Evolutionary conservation across 2,113 vertebrate species (phyloP), one percentile per base, ranked within the genome.

Genomic region (Prionailurus bengalensis): DNA sequence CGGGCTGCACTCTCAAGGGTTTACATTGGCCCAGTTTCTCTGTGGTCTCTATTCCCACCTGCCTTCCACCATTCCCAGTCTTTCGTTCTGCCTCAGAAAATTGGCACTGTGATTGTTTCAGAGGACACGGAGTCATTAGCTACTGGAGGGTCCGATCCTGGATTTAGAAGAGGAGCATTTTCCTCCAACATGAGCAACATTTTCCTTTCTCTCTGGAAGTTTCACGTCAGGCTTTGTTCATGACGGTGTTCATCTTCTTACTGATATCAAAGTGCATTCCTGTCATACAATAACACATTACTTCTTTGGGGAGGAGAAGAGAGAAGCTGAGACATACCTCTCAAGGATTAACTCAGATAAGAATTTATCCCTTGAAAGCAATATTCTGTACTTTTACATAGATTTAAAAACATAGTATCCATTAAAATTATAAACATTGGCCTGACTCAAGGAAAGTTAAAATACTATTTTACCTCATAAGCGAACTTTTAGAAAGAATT

Each of bases 71-170:
- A 10, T 79, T 96, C 89, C 33, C 51, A 11, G 29, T 55, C 39
- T 94, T 92, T 53, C 45, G 33, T 91, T 71, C n/a, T 73, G 83
- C 11, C 70, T 93, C 58, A 61, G 48, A 87, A 53, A 93, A 94
- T 39, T 21, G 19, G 7, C 21, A 23, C 25, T 36, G 15, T 63
- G 53, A 27, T 29, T 85, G 15, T 95, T 73, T 94, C 51, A 45
- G 36, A 87, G 74, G 61, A 14, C 45, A 39, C 42, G 33, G 2
- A 78, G 27, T 65, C 65, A 55, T 42, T 58, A 61, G 63, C 45
- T 91, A 36, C 76, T 53, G 6, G 53, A 71, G 70, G 14, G 23
- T 83, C 63, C 39, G 16, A n/a, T 80, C 14, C 45, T 89, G 39
- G 39, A 45, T 95, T 76, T 92, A 42, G 51, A 8, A 84, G 23